phyloP scores from a whole-genome alignment of 1,140 invertebrate genomes.

The Heliconius congener region DNA sequence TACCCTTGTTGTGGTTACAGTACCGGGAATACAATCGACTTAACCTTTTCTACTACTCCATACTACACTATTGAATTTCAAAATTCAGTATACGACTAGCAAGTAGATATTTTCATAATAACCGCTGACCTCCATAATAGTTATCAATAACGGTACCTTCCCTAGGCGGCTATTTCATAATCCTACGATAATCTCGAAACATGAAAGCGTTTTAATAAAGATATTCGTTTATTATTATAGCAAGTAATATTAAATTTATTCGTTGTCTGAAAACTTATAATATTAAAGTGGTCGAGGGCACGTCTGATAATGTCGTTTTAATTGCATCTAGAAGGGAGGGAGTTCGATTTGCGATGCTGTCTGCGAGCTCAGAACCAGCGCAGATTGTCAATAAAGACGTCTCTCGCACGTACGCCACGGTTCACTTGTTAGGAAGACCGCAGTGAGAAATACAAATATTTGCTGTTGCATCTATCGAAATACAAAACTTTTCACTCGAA shows the following conservation, averaged over 20 bases:
- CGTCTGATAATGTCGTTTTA: conserved; percentile 65
- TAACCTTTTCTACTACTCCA: conserved; percentile 36
- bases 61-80: conserved; percentile 20
- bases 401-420: conserved; percentile 55
- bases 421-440: conserved; percentile 64
- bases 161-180: conserved; percentile 42
- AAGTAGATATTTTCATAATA: conserved; percentile 42
- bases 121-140: conserved; percentile 33
- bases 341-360: conserved; percentile 56
- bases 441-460: conserved; percentile 69
- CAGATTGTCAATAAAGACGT: conserved; percentile 58
- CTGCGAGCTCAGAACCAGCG: conserved; percentile 45
- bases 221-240: conserved; percentile 39
- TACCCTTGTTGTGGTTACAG: conserved; percentile 58
- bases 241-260: conserved; percentile 43
- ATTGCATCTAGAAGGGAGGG: conserved; percentile 52
- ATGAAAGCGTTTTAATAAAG: conserved; percentile 44
- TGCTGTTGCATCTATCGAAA: conserved; percentile 59
- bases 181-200: conserved; percentile 40
- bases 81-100: conserved; percentile 38
- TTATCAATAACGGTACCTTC: conserved; percentile 42
- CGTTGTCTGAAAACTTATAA: conserved; percentile 37
- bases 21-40: conserved; percentile 44
- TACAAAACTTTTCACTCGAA: conserved; percentile 65
- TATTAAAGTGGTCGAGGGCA: conserved; percentile 46